These are phyloP conservation scores for Indicator indicator DNA, from an alignment of 2,113 vertebrate genomes.

Conservation along the genomic window DNA sequence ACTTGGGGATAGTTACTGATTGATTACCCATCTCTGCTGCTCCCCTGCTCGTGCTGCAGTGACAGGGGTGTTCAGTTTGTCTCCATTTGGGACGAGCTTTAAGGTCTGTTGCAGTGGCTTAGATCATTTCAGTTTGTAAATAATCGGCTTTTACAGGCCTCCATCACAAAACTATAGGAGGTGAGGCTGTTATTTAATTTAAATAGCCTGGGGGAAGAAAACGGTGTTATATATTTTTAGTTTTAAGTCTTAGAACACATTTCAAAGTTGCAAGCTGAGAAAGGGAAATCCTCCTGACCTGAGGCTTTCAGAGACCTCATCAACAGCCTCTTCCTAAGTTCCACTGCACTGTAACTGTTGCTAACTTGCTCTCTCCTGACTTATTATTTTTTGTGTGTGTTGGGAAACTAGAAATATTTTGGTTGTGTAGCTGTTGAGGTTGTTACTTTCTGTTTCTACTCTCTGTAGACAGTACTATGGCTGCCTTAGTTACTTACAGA, in stretches of 20 bases:
- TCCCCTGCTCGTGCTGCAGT: rapidly evolving
- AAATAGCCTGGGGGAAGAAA: background rate
- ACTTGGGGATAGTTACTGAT: background rate
- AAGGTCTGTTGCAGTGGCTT: background rate
- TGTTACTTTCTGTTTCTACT: background rate
- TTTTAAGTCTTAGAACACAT: rapidly evolving
- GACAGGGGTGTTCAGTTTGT: background rate
- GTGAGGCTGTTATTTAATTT: background rate
- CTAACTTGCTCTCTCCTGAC: rapidly evolving
- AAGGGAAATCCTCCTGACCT: background rate
- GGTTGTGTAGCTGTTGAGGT: background rate
- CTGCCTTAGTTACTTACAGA: background rate
- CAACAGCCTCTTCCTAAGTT: rapidly evolving
- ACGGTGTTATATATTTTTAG: rapidly evolving
- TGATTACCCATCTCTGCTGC: background rate
- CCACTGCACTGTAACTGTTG: background rate
- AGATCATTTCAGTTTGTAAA: background rate
- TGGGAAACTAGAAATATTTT: background rate
- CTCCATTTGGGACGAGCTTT: background rate
- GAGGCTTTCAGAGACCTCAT: background rate
- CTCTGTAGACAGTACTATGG: background rate
- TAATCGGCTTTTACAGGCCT: background rate
- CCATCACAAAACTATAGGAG: background rate
- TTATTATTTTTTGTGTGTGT: background rate
- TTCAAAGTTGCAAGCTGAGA: background rate